Conservation (phyloP, 2,888 invertebrate species). For the Hirtodrosophila duncani region DNA sequence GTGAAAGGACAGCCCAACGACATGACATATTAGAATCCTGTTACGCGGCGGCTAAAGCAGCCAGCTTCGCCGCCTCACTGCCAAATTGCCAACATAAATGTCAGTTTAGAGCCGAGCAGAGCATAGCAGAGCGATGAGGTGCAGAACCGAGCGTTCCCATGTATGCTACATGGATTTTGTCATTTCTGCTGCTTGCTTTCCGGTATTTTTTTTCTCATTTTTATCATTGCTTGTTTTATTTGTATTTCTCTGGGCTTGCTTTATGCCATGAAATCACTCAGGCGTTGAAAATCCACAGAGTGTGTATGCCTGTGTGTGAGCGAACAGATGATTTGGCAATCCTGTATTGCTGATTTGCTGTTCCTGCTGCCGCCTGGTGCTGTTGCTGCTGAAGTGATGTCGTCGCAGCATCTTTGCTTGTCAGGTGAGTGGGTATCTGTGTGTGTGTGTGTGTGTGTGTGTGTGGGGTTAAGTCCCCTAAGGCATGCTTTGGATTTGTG, state of each 20-base stretch:
- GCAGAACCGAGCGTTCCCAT: conserved; percentile 27
- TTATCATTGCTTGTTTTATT: conserved; percentile 24
- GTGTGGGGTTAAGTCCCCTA: conserved; percentile 64
- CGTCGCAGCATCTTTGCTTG: conserved; percentile 68
- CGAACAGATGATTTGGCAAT: conserved; percentile 62
- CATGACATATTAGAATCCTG: conserved; percentile 71
- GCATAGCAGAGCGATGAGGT: conserved; percentile 5
- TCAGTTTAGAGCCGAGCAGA: conserved; percentile 42
- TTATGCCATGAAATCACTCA: conserved; percentile 69
- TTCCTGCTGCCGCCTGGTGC: conserved; percentile 13
- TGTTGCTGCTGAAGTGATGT: conserved; percentile 29
- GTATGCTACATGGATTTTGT: conserved; percentile 63
- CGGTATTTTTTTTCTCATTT: conserved; percentile 27
- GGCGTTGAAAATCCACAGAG: conserved; percentile 58
- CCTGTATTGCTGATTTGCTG: conserved; percentile 64
- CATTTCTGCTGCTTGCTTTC: conserved; percentile 56
- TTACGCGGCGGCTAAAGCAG: conserved; percentile 44
- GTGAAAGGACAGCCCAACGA: conserved; percentile 65
- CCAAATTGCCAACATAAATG: conserved; percentile 75
- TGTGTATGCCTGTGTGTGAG: conserved; percentile 28
- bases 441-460: not conserved
- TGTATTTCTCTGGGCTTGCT: conserved; percentile 34
- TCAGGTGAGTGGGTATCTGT: conserved; percentile 50
- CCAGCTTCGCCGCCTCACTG: conserved; percentile 55
- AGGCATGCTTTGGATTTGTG: conserved; percentile 63